Percentiles rank a stretch among this genome's conserved stretches.
Evolutionary conservation across 1,140 invertebrate species (phyloP).

Genomic region (Hermetia illucens): DNA sequence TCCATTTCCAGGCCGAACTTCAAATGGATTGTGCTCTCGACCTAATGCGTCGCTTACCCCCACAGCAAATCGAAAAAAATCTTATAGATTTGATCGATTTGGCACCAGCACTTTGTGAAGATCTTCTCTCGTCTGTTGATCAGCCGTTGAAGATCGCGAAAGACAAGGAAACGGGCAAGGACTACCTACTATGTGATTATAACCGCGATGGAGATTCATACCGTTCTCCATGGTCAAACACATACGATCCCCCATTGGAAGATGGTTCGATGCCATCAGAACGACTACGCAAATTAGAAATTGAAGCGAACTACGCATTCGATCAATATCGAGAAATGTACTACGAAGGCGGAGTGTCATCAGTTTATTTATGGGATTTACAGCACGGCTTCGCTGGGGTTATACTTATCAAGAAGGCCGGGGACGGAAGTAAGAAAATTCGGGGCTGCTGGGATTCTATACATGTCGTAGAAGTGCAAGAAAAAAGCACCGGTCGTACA

Average conservation of each 20-base stretch:
- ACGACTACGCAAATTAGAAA: constrained; percentile 84
- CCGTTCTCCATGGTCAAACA: constrained; percentile 98
- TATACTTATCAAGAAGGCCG: constrained; percentile 97
- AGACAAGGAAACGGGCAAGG: constrained; percentile 87
- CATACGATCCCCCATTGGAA: constrained; percentile 93
- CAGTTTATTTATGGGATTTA: constrained; percentile 98
- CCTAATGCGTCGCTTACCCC: constrained; percentile 94
- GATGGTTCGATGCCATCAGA: constrained; percentile 98
- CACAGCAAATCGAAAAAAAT: constrained; percentile 98
- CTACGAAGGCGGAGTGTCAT: constrained; percentile 98
- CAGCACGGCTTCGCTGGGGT: constrained; percentile 98
- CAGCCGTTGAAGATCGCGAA: constrained; percentile 96
- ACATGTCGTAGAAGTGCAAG: constrained; percentile 96
- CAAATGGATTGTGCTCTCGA: constrained; percentile 98
- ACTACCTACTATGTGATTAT: constrained; percentile 98
- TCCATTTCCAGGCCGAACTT: constrained; percentile 85
- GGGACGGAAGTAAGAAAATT: constrained; percentile 91
- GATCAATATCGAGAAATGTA: constrained; percentile 99
- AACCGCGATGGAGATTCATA: constrained; percentile 99
- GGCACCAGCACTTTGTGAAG: constrained; percentile 90
- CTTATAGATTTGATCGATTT: constrained; percentile 94
- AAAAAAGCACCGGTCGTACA: constrained; percentile 82
- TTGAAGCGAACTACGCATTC: constrained; percentile 97
- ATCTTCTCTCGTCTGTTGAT: constrained; percentile 93
- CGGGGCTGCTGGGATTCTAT: constrained; percentile 99